phyloP scores from a whole-genome alignment of 2,797 vertebrate species.

The Lepilemur ruficaudatus region DNA sequence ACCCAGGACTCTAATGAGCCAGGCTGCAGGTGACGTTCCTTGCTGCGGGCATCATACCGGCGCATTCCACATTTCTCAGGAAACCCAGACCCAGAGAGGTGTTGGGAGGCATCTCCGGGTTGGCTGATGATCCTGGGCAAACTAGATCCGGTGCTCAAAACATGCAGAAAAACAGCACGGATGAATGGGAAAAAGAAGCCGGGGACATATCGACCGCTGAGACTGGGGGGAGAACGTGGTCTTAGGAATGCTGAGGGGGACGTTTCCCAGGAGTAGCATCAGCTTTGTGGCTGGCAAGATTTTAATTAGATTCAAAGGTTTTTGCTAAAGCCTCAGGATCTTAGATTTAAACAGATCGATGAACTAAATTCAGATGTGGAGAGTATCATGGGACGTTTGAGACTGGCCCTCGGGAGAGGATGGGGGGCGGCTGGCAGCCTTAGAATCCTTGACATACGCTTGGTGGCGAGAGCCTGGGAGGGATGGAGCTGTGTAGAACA shows the following conservation, averaged over 20 bases:
- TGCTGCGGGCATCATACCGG: fast-evolving
- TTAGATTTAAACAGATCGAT: not conserved
- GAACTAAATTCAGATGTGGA: not conserved
- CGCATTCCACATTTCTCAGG: not conserved
- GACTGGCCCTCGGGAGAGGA: not conserved
- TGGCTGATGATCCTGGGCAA: conserved; percentile 31
- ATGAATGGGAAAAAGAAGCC: not conserved
- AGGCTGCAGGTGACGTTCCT: not conserved
- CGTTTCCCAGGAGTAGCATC: not conserved
- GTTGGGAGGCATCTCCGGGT: not conserved
- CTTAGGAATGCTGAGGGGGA: not conserved
- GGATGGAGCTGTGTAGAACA: fast-evolving
- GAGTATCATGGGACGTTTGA: not conserved
- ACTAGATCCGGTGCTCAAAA: not conserved
- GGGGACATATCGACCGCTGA: not conserved
- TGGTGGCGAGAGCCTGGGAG: not conserved
- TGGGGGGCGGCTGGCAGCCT: not conserved
- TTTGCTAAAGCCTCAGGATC: not conserved
- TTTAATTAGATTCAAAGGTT: conserved; percentile 39
- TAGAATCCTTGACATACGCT: fast-evolving
- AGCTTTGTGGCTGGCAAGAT: not conserved
- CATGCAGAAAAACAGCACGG: not conserved
- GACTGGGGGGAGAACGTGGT: not conserved
- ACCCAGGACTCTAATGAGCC: not conserved
- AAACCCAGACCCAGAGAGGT: not conserved